phyloP scores from a whole-genome alignment of 2,113 vertebrate genomes.

The Phaetusa simplex region DNA sequence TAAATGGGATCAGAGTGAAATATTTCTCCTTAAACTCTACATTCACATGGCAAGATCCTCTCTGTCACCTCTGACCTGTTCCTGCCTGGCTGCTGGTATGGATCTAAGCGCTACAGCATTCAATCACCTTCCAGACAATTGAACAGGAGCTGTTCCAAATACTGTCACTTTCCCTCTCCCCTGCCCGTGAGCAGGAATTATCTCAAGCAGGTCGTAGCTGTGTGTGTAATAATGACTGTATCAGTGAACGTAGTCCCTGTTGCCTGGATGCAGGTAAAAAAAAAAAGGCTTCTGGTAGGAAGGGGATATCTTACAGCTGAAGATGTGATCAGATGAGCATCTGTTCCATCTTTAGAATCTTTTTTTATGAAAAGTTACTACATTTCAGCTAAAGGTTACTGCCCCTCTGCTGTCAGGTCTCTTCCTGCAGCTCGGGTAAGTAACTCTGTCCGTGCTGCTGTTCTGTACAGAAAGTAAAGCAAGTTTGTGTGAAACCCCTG shows the following conservation, averaged over 20 bases:
- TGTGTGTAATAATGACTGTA: neutral
- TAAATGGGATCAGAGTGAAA: neutral
- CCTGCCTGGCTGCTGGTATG: neutral
- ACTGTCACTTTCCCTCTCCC: neutral
- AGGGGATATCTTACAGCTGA: neutral
- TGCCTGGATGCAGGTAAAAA: constrained; percentile 33
- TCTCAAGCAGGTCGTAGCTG: neutral
- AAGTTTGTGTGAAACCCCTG: neutral
- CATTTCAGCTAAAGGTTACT: constrained; percentile 15
- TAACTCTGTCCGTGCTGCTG: neutral
- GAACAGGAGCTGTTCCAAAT: neutral
- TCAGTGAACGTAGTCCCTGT: neutral
- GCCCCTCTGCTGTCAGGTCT: neutral
- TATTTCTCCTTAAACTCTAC: neutral
- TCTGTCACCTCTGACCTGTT: constrained; percentile 5
- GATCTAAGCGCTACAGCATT: neutral
- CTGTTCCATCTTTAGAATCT: neutral
- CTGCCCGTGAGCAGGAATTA: neutral
- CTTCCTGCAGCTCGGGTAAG: neutral
- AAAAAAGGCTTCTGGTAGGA: neutral
- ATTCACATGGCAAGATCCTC: neutral
- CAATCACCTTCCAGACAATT: neutral
- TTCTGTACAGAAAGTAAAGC: neutral
- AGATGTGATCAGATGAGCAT: neutral
- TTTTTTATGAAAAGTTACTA: neutral